These are phyloP conservation scores for Macrobrachium nipponense DNA, from an alignment of 1,140 invertebrate species.

Conservation along the genomic window DNA sequence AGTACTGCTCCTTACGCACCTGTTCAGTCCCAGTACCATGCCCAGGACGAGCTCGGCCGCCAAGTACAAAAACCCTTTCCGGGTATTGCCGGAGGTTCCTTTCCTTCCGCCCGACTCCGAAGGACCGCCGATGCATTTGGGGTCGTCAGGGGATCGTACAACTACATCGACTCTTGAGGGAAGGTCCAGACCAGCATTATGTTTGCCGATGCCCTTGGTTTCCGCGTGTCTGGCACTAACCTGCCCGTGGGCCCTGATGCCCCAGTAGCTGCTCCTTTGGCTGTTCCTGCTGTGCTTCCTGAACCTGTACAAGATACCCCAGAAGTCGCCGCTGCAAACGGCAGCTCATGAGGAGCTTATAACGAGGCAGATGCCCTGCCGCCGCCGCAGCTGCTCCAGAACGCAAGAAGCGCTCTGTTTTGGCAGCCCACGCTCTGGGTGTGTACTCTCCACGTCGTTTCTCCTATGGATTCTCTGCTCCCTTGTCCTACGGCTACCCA, in stretches of 20 bases:
- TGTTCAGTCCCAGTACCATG: slow-evolving; percentile 37
- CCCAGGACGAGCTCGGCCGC: slow-evolving; percentile 46
- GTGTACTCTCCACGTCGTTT: slow-evolving; percentile 22
- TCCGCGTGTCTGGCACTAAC: slow-evolving; percentile 65
- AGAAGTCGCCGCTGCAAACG: slow-evolving; percentile 44
- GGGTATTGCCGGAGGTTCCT: slow-evolving; percentile 29
- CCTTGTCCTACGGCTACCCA: slow-evolving; percentile 17
- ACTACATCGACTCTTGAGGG: slow-evolving; percentile 66
- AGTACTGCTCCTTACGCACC: slow-evolving; percentile 3
- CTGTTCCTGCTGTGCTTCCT: neutral
- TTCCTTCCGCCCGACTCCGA: slow-evolving; percentile 19
- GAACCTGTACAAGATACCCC: slow-evolving; percentile 23
- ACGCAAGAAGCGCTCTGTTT: slow-evolving; percentile 30
- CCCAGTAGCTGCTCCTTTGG: slow-evolving; percentile 5
- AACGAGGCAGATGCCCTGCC: too few relatives aligned
- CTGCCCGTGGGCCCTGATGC: slow-evolving; percentile 46
- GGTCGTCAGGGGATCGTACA: slow-evolving; percentile 67
- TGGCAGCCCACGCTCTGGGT: neutral
- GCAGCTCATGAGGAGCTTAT: neutral
- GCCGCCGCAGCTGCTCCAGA: slow-evolving; percentile 11
- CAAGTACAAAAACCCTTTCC: slow-evolving; percentile 52
- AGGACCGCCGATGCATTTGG: slow-evolving; percentile 41
- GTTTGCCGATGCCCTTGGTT: slow-evolving; percentile 66
- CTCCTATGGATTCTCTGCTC: slow-evolving; percentile 17
- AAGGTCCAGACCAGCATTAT: slow-evolving; percentile 32